These are phyloP conservation scores for Eudasyphora cyanicolor DNA, from an alignment of 2,888 invertebrate species.

Conservation along the genomic window DNA sequence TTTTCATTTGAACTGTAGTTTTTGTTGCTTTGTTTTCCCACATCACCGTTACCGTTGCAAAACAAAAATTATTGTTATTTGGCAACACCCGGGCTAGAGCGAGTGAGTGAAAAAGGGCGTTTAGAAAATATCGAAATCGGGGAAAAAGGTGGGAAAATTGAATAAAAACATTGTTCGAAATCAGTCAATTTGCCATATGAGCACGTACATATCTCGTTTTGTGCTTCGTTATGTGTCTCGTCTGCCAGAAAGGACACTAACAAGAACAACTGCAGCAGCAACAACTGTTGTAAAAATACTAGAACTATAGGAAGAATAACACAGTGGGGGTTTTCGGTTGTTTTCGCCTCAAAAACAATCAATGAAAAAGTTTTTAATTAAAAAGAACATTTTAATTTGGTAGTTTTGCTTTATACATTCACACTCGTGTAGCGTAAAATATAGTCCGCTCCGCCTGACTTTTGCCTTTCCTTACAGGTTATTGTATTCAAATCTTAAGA, in stretches of 20 bases:
- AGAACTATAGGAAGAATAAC: too few species aligned
- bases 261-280: slow-evolving; percentile 50
- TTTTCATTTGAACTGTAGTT: background rate
- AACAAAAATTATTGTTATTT: slow-evolving; percentile 43
- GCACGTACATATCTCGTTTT: slow-evolving; percentile 67
- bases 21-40: background rate
- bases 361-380: too few species aligned
- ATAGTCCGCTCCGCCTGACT: too few species aligned
- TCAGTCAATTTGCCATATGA: slow-evolving; percentile 68
- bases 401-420: too few species aligned
- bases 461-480: too few species aligned
- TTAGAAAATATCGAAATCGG: slow-evolving; percentile 10
- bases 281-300: slow-evolving; percentile 19
- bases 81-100: background rate
- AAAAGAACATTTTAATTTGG: too few species aligned
- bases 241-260: too few species aligned
- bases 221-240: slow-evolving; percentile 64
- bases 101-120: background rate
- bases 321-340: too few species aligned
- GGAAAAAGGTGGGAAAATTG: slow-evolving; percentile 39
- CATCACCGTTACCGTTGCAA: background rate
- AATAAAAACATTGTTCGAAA: slow-evolving; percentile 62
- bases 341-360: too few species aligned
- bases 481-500: too few species aligned
- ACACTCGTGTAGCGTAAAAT: too few species aligned